Evolutionary conservation across 2,888 invertebrate species (phyloP).

Genomic region (Ametastegia equiseti): DNA sequence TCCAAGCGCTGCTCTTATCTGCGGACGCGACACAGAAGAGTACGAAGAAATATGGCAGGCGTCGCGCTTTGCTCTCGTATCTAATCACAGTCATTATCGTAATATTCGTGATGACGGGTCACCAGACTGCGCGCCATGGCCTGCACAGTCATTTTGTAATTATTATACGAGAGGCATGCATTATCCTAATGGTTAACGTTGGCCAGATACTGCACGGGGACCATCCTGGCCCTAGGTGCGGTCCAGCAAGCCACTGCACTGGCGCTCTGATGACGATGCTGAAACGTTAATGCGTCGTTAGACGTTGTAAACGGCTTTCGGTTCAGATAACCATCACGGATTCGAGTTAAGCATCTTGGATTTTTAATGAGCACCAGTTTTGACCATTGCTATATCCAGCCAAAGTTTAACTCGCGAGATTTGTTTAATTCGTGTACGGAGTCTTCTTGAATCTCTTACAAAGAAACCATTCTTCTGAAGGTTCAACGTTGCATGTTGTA

Average conservation of each 20-base stretch:
- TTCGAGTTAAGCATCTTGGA: constrained; percentile 45
- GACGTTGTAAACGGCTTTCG: constrained; percentile 38
- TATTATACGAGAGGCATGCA: constrained; percentile 44
- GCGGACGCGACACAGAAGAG: constrained; percentile 40
- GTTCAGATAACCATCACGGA: constrained; percentile 42
- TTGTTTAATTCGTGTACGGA: background rate
- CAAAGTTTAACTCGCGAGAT: background rate
- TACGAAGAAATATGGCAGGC: constrained; percentile 44
- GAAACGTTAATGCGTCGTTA: constrained; percentile 49
- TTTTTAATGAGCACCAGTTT: constrained; percentile 45
- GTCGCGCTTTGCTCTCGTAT: constrained; percentile 47
- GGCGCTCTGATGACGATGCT: constrained; percentile 38
- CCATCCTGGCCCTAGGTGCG: constrained; percentile 14
- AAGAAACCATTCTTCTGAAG: background rate
- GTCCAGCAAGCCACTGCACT: constrained; percentile 21
- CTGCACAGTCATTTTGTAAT: constrained; percentile 48
- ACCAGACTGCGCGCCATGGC: constrained; percentile 33
- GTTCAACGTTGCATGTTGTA: background rate
- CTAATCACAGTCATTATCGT: constrained; percentile 48
- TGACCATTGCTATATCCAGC: constrained; percentile 10
- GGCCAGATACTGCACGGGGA: constrained; percentile 21
- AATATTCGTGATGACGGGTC: constrained; percentile 48
- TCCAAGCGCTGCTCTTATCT: constrained; percentile 46
- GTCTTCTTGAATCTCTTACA: background rate
- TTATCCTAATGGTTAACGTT: constrained; percentile 44